Evolutionary conservation across 2,888 invertebrate species (phyloP).

Genomic region (Eugnorisma glareosa): DNA sequence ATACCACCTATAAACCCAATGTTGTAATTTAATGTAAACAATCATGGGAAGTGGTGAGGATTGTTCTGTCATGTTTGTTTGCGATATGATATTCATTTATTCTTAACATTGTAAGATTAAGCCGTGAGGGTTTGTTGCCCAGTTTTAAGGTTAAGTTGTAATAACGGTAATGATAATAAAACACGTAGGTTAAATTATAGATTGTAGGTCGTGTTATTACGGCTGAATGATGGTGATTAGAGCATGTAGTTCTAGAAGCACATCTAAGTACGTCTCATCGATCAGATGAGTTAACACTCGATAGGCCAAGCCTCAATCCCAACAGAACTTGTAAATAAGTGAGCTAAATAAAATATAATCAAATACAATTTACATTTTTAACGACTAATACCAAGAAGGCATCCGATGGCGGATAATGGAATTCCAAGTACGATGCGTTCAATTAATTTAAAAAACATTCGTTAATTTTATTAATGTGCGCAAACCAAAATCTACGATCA

Average conservation of each 20-base stretch:
- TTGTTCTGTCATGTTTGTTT: constrained; percentile 80
- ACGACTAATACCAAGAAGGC: constrained; percentile 77
- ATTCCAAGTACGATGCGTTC: constrained; percentile 84
- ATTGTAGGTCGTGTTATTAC: constrained; percentile 41
- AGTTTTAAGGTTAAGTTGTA: constrained; percentile 54
- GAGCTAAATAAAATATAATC: constrained; percentile 56
- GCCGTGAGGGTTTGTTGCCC: constrained; percentile 29
- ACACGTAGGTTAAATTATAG: constrained; percentile 45
- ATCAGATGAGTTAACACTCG: constrained; percentile 50
- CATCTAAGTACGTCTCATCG: constrained; percentile 9
- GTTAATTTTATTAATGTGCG: constrained; percentile 90
- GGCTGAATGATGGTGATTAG: constrained; percentile 49
- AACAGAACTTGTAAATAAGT: constrained; percentile 42
- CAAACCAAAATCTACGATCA: constrained; percentile 88
- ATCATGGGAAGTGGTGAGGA: constrained; percentile 82
- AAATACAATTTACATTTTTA: constrained; percentile 55
- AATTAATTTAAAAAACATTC: constrained; percentile 90
- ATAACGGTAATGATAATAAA: constrained; percentile 45
- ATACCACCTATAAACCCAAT: constrained; percentile 79
- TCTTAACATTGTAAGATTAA: constrained; percentile 56
- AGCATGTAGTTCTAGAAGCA: constrained; percentile 29
- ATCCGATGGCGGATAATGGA: constrained; percentile 83
- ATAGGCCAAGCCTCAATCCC: constrained; percentile 25
- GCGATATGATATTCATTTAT: constrained; percentile 69
- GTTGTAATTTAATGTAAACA: constrained; percentile 88